phyloP scores from a whole-genome alignment of 2,113 vertebrate species.

The Lamprotornis superbus region DNA sequence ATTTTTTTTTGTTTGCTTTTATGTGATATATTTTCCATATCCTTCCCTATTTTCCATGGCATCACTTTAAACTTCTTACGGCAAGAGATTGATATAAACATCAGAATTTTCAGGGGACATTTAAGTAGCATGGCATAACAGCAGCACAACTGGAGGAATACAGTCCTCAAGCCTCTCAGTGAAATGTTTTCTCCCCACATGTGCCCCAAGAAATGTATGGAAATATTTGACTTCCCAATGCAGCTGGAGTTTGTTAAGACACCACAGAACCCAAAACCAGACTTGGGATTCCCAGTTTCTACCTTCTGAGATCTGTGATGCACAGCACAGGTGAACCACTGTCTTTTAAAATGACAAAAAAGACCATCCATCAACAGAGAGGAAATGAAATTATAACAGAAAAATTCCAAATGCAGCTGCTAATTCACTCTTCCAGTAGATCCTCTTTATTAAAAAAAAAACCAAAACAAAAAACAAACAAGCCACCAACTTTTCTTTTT shows the following conservation, averaged over 20 bases:
- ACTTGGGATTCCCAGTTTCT: not conserved
- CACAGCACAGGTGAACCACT: not conserved
- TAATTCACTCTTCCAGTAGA: not conserved
- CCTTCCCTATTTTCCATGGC: not conserved
- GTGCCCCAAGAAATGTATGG: not conserved
- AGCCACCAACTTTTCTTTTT: not conserved
- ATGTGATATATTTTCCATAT: not conserved
- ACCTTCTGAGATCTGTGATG: not conserved
- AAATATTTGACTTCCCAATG: not conserved
- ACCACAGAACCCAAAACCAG: not conserved
- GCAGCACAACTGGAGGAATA: not conserved
- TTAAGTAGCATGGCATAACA: not conserved
- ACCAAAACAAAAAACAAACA: rapidly evolving
- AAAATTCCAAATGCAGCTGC: not conserved
- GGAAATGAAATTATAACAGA: conserved; percentile 39
- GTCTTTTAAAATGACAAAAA: conserved; percentile 16
- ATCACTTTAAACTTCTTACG: not conserved
- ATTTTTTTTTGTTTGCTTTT: not conserved
- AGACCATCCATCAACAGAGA: conserved; percentile 5
- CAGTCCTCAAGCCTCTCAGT: not conserved
- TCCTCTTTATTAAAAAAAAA: not conserved
- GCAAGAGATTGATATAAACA: not conserved
- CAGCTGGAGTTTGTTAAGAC: not conserved
- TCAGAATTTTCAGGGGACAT: not conserved
- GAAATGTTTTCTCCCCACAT: rapidly evolving